A percentile compares a stretch with the other conserved stretches of the same genome.
These are phyloP conservation scores for Timandra comae DNA, from an alignment of 2,888 invertebrate species.

Conservation along the genomic window DNA sequence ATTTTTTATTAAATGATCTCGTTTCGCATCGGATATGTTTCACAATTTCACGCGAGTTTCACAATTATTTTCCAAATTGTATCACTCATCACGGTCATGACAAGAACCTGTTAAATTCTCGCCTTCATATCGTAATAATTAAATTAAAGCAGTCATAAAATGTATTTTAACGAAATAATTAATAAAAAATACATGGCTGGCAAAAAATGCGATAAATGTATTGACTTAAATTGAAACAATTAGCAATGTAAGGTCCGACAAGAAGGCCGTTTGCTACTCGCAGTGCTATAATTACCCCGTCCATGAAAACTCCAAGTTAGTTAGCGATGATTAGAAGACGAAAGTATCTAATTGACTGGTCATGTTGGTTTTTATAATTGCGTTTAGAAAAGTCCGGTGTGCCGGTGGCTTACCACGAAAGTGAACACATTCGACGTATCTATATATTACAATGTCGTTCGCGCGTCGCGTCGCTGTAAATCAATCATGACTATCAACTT, in stretches of 20 bases:
- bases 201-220: no score
- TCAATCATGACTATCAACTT: constrained; percentile 33
- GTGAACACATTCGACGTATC: constrained; percentile 13
- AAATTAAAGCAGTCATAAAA: no score
- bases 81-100: no score
- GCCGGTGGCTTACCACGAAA: constrained; percentile 16
- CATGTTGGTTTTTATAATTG: constrained; percentile 34
- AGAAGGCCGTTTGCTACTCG: no score
- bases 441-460: constrained; percentile 9
- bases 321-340: constrained; percentile 32
- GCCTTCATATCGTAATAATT: no score
- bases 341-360: constrained; percentile 42
- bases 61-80: constrained; percentile 3
- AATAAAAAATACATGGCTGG: no score
- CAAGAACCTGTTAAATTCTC: no score
- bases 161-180: no score
- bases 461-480: constrained; percentile 22
- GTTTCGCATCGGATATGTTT: constrained; percentile 10
- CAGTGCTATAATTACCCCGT: constrained; percentile 26
- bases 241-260: not conserved
- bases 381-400: constrained; percentile 20
- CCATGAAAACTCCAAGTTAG: constrained; percentile 21
- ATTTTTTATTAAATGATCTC: constrained; percentile 13
- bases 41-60: constrained; percentile 15
- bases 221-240: not conserved